A percentile compares a stretch with the other conserved stretches of the same genome.
Evolutionary conservation across 2,888 invertebrate species (phyloP).

Genomic region (Pemphredon lugubris): DNA sequence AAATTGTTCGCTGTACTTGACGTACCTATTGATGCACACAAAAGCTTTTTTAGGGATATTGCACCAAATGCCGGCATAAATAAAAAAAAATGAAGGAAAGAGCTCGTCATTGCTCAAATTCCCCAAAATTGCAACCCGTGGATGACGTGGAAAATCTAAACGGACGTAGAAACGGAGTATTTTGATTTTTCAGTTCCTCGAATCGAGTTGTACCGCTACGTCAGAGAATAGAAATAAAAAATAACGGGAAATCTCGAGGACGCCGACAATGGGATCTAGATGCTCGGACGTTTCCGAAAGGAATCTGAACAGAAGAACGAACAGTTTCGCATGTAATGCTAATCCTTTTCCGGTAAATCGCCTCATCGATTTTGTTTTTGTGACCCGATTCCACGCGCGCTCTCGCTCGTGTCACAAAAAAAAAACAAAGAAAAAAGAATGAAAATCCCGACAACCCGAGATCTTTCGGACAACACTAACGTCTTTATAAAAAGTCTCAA

Average conservation of each 20-base stretch:
- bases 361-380: slow-evolving; percentile 51
- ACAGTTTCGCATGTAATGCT: slow-evolving; percentile 45
- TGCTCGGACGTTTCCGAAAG: slow-evolving; percentile 10
- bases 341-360: slow-evolving; percentile 49
- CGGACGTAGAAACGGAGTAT: too few species aligned
- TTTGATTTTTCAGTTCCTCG: slow-evolving; percentile 2
- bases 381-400: slow-evolving; percentile 54
- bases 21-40: slow-evolving; percentile 48
- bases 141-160: too few species aligned
- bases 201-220: slow-evolving; percentile 6
- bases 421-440: not conserved
- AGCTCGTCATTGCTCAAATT: too few species aligned
- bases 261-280: slow-evolving; percentile 1
- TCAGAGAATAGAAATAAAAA: not conserved
- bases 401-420: slow-evolving; percentile 18
- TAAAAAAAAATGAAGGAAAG: too few species aligned
- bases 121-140: too few species aligned
- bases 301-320: slow-evolving; percentile 12
- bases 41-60: slow-evolving; percentile 41
- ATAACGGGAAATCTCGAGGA: slow-evolving; percentile 43
- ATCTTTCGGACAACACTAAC: too few species aligned
- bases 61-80: slow-evolving; percentile 25
- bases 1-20: slow-evolving; percentile 46
- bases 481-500: too few species aligned
- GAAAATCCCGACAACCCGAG: not conserved